phyloP scores from a whole-genome alignment of 2,797 vertebrate genomes.

The Fundulus diaphanus region DNA sequence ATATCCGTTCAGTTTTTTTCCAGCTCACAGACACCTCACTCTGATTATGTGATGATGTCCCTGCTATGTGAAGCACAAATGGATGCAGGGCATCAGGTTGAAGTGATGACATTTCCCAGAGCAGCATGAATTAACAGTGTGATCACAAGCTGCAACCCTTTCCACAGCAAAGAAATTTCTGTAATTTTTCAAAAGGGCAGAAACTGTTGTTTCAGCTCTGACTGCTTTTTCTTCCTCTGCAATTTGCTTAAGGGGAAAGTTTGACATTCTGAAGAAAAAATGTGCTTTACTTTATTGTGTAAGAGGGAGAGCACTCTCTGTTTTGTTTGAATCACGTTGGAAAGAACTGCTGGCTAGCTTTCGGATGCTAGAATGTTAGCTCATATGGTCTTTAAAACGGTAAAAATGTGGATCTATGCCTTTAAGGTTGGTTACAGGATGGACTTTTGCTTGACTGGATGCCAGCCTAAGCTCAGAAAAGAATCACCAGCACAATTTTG shows the following conservation, averaged over 20 bases:
- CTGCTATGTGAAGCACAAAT: conserved; percentile 38
- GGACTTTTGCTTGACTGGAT: not conserved
- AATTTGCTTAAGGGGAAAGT: conserved; percentile 24
- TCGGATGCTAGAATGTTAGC: not conserved
- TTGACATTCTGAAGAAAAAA: conserved; percentile 22
- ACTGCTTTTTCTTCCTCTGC: conserved; percentile 22
- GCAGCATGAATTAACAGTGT: conserved; percentile 40
- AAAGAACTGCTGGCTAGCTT: conserved; percentile 3
- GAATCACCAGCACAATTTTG: too few species aligned
- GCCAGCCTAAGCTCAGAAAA: not conserved
- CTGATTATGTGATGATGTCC: conserved; percentile 40
- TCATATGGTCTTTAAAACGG: not conserved
- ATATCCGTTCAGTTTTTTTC: conserved; percentile 58
- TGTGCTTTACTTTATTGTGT: conserved; percentile 5
- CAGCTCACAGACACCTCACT: conserved; percentile 33
- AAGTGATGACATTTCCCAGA: conserved; percentile 56
- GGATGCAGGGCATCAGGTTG: conserved; percentile 31
- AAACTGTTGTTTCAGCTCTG: conserved; percentile 28
- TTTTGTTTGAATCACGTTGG: not conserved
- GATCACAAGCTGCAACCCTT: conserved; percentile 23
- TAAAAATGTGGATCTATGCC: not conserved
- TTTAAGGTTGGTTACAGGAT: not conserved
- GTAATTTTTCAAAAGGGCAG: conserved; percentile 38
- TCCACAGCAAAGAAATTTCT: conserved; percentile 32
- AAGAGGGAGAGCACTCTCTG: not conserved